These are phyloP conservation scores for fruit fly (Drosophila melanogaster) DNA, from an alignment of 1,140 invertebrate species.

Conservation along the genomic window DNA sequence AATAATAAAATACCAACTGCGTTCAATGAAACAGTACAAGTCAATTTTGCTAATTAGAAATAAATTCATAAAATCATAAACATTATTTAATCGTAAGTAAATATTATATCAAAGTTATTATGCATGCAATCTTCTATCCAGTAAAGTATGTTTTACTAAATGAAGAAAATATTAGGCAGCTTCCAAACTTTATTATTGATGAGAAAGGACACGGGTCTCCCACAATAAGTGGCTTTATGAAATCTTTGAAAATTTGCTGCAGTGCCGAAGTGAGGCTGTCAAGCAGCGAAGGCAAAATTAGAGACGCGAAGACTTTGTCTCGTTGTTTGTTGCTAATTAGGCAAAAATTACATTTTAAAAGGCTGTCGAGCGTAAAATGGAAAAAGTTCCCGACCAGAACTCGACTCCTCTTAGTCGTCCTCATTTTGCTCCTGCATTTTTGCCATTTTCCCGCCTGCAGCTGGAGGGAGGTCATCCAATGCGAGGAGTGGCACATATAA, in stretches of 20 bases:
- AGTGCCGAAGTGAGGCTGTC: slow-evolving; percentile 1
- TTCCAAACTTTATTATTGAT: too few relatives aligned
- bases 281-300: slow-evolving; percentile 27
- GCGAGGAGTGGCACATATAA: slow-evolving; percentile 38
- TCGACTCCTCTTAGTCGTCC: slow-evolving; percentile 11
- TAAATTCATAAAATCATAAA: too few relatives aligned
- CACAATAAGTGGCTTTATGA: not conserved
- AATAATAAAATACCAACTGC: too few relatives aligned
- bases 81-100: too few relatives aligned
- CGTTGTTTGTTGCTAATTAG: slow-evolving; percentile 81
- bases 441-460: slow-evolving; percentile 9
- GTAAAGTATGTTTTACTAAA: too few relatives aligned
- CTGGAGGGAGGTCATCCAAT: slow-evolving; percentile 54
- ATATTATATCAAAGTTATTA: too few relatives aligned
- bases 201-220: too few relatives aligned
- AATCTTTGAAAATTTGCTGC: not conserved
- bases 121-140: too few relatives aligned
- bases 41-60: too few relatives aligned
- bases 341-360: slow-evolving; percentile 83
- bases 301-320: slow-evolving; percentile 34
- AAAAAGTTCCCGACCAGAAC: slow-evolving; percentile 63
- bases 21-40: too few relatives aligned
- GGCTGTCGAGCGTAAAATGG: slow-evolving; percentile 75
- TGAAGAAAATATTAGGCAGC: too few relatives aligned
- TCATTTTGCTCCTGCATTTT: not conserved